Base-by-base conservation (phyloP, 1,140 invertebrate species). In the Forficula auricularia region DNA sequence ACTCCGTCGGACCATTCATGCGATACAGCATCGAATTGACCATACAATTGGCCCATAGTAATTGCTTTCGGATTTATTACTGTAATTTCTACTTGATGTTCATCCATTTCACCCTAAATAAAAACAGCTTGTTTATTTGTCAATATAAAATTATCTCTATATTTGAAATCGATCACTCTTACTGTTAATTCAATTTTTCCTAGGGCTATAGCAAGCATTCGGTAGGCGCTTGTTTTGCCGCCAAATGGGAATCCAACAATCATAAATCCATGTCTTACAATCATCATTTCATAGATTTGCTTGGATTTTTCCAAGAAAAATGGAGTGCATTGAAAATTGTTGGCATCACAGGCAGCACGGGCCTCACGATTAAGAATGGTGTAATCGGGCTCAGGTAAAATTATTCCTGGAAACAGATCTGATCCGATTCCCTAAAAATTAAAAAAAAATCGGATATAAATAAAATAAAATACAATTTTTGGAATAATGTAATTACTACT, bases 21-120 rank as follows among this genome's bases (percentile, higher is more conserved):
- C 2, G 89, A 94, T 0, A 84, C 75, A 1, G 82, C 72, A 69
- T 97, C 91, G 60, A 96, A 96, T 58, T 91, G 79, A 6, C 91
- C 91, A 57, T 96, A 97, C 4, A 97, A 60, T 61, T 96, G 88
- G 9, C 88, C 88, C 76, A 96, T 86, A 0, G 90, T 92, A 44
- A 97, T 87, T 0, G 89, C 80, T 61, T 97, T 96, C 0, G 91
- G 91, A 65, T 95, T 96, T 43, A 96, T 94, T 0, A 96, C 72
- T 1, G 75, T 88, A 54, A 77, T 89, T 56, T 91, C 82, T 0
- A 91, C 89, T 53, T 74, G 76, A 53, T 88, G 82, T 58, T 95
- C 89, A 40, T 80, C 73, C 72, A 87, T 80, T 49, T 80, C 58
- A 41, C 65, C 66, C 73, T 77, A 48, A 12, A 52, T 48, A 40